A percentile compares a stretch with the other conserved stretches of the same genome.
Conservation (phyloP, 2,113 vertebrate species). For the Myotis yumanensis region DNA sequence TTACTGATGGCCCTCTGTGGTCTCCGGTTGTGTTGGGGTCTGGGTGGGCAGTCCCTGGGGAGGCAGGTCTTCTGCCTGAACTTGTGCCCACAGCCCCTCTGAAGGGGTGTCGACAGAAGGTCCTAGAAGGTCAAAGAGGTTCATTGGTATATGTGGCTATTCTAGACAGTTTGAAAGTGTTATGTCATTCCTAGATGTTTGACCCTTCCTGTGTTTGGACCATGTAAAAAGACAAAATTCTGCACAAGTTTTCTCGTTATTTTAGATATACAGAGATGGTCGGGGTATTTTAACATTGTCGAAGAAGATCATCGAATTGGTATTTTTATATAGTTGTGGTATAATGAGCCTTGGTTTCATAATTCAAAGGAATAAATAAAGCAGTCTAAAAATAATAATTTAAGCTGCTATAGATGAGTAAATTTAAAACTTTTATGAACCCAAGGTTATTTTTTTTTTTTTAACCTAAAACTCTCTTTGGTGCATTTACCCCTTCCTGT, state of each 20-base stretch:
- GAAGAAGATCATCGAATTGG: background rate
- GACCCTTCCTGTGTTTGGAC: background rate
- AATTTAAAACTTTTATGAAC: background rate
- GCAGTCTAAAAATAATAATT: background rate
- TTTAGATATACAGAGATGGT: background rate
- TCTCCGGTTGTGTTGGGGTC: accelerated
- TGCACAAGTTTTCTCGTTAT: background rate
- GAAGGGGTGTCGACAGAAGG: accelerated
- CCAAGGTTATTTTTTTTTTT: background rate
- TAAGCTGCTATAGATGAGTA: background rate
- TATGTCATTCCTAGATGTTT: background rate
- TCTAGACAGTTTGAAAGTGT: background rate
- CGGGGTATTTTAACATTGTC: background rate
- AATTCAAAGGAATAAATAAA: background rate
- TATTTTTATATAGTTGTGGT: slow-evolving; percentile 41
- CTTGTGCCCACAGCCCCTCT: accelerated
- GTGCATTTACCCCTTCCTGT: background rate
- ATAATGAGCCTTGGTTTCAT: background rate
- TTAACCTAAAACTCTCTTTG: background rate
- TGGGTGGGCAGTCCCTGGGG: background rate
- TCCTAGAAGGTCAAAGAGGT: no score
- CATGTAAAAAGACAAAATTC: background rate
- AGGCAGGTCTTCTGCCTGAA: background rate
- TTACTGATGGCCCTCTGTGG: background rate
- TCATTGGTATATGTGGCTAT: background rate